A percentile compares a stretch with the other conserved stretches of the same genome.
Evolutionary conservation across 1,140 invertebrate genomes (phyloP).

Genomic region (Anastrepha obliqua): DNA sequence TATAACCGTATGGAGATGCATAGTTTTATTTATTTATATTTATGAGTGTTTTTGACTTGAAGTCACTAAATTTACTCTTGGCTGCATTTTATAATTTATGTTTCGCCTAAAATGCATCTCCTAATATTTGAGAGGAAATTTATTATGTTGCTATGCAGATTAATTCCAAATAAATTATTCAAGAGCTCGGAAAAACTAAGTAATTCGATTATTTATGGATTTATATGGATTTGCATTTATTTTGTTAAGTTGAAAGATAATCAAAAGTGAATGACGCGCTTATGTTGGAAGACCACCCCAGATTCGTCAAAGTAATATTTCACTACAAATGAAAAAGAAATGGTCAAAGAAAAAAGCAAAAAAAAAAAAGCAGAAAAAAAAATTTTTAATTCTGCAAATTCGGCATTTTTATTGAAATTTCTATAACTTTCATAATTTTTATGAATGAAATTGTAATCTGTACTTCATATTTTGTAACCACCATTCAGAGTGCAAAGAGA

Average conservation of each 20-base stretch:
- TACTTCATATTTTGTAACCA: too few relatives aligned
- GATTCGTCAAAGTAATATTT: too few relatives aligned
- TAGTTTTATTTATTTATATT: background rate
- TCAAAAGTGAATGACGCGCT: background rate
- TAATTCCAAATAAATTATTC: constrained; percentile 21
- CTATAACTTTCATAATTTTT: too few relatives aligned
- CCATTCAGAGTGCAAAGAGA: too few relatives aligned
- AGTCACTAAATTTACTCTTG: constrained; percentile 14
- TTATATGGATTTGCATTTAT: background rate
- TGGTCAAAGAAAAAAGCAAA: too few relatives aligned
- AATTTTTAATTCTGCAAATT: too few relatives aligned
- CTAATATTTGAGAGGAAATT: constrained; percentile 26
- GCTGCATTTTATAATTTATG: constrained; percentile 35
- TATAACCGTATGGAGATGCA: background rate
- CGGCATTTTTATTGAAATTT: too few relatives aligned
- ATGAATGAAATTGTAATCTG: too few relatives aligned
- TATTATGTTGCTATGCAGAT: constrained; percentile 35
- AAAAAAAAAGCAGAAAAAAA: too few relatives aligned
- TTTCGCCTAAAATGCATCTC: background rate
- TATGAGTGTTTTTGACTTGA: background rate
- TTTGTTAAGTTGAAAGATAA: background rate
- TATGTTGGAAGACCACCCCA: too few relatives aligned
- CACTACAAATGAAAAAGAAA: too few relatives aligned
- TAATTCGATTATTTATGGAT: background rate
- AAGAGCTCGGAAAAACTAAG: background rate